Conservation (phyloP, 2,113 vertebrate species). For the Rhizomys pruinosus region DNA sequence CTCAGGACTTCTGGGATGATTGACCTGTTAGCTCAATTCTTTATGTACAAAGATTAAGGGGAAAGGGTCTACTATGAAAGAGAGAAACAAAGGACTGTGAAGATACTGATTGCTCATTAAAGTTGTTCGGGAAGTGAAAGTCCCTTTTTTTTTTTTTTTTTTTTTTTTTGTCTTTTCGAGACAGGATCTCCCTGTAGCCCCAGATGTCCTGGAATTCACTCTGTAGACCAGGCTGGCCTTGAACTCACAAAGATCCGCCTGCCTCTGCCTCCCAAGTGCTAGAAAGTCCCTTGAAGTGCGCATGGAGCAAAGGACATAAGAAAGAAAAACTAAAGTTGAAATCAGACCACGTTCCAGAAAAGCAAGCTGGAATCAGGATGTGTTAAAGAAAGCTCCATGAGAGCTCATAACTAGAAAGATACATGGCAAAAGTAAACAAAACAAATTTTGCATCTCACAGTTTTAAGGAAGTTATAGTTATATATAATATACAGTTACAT, state of each 20-base stretch:
- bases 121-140: slow-evolving; percentile 12
- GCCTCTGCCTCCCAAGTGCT: too few species aligned
- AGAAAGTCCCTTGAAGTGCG: too few species aligned
- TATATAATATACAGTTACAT: neutral
- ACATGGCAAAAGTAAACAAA: neutral
- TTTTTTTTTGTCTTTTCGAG: too few species aligned
- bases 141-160: neutral
- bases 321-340: neutral
- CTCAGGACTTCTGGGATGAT: neutral
- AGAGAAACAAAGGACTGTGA: neutral
- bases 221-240: too few species aligned
- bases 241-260: too few species aligned
- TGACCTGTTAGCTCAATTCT: neutral
- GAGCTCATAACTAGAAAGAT: neutral
- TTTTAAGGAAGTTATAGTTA: too few species aligned
- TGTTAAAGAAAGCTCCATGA: neutral
- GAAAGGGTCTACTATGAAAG: neutral
- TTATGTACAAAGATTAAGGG: slow-evolving; percentile 22
- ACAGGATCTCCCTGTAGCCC: too few species aligned
- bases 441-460: neutral
- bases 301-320: neutral
- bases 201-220: too few species aligned
- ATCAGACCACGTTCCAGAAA: neutral
- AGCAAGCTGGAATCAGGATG: neutral
- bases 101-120: slow-evolving; percentile 6